Evolutionary conservation across 2,797 vertebrate genomes (phyloP).

Genomic region (Mus caroli): DNA sequence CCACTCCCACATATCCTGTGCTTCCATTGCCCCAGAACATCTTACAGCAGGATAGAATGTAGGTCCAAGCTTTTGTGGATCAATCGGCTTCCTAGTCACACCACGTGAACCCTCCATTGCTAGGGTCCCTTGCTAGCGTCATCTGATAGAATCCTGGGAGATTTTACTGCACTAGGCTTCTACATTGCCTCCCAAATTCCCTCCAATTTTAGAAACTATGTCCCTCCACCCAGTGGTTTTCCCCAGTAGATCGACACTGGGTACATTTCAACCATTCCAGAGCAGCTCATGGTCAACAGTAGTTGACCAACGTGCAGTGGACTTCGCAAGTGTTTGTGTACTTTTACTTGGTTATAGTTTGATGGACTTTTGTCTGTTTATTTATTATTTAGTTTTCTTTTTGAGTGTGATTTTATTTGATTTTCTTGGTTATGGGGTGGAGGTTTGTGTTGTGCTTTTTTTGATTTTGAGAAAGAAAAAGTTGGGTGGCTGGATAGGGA

Average conservation of each 20-base stretch:
- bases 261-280: too few species aligned
- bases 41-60: not conserved
- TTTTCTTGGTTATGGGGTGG: not conserved
- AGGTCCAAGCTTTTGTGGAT: not conserved
- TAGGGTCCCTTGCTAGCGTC: not conserved
- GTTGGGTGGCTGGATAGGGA: not conserved
- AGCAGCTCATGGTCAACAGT: too few species aligned
- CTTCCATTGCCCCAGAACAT: not conserved
- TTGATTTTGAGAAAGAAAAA: not conserved
- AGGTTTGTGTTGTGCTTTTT: not conserved
- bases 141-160: too few species aligned
- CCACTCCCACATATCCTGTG: not conserved
- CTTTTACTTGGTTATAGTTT: not conserved
- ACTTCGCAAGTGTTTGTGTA: not conserved
- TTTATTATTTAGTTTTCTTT: not conserved
- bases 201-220: too few species aligned
- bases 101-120: not conserved
- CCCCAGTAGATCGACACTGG: too few species aligned
- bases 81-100: not conserved
- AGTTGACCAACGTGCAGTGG: not conserved
- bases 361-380: not conserved
- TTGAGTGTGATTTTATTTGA: not conserved
- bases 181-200: not conserved
- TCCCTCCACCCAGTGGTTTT: not conserved
- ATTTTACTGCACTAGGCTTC: not conserved